Base-by-base conservation (phyloP, 2,797 vertebrate genomes). In the Chromis chromis region DNA sequence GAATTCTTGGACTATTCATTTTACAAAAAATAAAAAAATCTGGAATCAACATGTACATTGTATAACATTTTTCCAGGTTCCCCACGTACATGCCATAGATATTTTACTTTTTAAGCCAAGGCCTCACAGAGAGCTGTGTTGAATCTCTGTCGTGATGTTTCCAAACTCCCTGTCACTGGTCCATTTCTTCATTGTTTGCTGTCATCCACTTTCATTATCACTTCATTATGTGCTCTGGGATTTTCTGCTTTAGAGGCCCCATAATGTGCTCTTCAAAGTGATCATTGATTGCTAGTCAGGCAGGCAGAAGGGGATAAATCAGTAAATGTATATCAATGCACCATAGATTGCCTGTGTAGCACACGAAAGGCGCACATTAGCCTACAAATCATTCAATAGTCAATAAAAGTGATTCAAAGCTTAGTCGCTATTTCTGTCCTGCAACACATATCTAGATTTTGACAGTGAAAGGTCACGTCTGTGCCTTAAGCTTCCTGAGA, bases 261-360 rank as follows among this genome's bases (percentile, higher is more conserved):
- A 22, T 89, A 84, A 87, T 87, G 79, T 76, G 66, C 78, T 71
- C 79, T 77, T 91, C 74, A 89, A 84, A 86, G 73, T 53, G 63
- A 60, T 58, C 85, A 89, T 84, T 83, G 85, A 92, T 91, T 84
- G 54, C 21, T 57, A 66, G 76, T 72, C 61, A 59, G 68, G 61
- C 74, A 48, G 52, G 70, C 73, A 52, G 68, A 73, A 57, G 42
- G 57, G 21, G 36, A 82, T 81, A 73, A 84, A 89, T 82, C 72
- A 77, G 70, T 79, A 79, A 76, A 89, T 86, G 82, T 80, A 80
- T 22, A 74, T 60, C 25, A 7, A 42, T 73, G 49, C 1, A 1
- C 53, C 66, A 82, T 76, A 70, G 64, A 65, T 71, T 58, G 56
- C 75, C 59, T 78, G 40, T 68, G 66, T 27, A 57, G 66, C 78